Evolutionary conservation across 2,113 vertebrate genomes (phyloP).

Genomic region (Prinia subflava): DNA sequence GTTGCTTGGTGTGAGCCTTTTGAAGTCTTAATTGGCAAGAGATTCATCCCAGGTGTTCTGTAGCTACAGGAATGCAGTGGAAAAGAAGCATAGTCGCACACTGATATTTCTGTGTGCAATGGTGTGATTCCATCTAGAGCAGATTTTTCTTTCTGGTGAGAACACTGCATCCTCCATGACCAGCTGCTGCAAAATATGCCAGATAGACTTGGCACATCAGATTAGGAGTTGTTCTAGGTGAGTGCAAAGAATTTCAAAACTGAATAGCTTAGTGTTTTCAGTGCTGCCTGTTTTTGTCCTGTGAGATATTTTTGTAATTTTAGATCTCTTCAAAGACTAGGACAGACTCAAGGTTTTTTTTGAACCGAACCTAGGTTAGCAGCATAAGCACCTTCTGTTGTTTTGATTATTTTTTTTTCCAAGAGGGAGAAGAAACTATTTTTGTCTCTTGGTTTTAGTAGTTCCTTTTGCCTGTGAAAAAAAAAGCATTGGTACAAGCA

Average conservation of each 20-base stretch:
- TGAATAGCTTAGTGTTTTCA: neutral
- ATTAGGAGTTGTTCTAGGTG: neutral
- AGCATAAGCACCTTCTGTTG: neutral
- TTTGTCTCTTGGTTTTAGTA: neutral
- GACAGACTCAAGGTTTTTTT: neutral
- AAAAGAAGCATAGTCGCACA: neutral
- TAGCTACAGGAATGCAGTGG: neutral
- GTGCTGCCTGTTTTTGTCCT: neutral
- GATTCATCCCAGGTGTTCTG: neutral
- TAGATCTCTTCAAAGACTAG: neutral
- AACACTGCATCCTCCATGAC: neutral
- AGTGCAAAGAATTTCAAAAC: neutral
- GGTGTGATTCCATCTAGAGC: neutral
- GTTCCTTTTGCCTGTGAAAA: neutral
- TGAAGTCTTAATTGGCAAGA: constrained; percentile 23
- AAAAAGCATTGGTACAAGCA: neutral
- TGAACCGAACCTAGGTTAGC: neutral
- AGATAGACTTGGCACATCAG: neutral
- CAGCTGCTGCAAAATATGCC: neutral
- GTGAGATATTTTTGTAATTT: neutral
- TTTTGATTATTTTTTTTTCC: neutral
- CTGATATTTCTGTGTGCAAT: neutral
- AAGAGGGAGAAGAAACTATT: neutral
- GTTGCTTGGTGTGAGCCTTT: neutral
- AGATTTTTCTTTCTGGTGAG: neutral